Conservation (phyloP, 2,888 invertebrate genomes). For the Monopis laevigella region DNA sequence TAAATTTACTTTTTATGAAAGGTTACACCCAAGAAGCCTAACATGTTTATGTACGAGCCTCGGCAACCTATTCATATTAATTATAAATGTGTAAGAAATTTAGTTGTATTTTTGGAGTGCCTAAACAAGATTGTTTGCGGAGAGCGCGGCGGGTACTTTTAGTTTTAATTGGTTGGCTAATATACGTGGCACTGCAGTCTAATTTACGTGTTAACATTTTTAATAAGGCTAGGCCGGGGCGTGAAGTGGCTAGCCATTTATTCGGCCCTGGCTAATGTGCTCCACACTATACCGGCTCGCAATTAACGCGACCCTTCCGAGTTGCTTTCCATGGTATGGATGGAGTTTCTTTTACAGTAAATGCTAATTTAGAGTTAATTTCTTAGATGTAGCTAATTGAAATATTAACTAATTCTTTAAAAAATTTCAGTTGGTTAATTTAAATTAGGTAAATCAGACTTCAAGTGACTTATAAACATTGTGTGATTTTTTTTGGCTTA, state of each 20-base stretch:
- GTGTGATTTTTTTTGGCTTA: no score
- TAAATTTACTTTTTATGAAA: slow-evolving; percentile 8
- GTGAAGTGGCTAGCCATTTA: slow-evolving; percentile 63
- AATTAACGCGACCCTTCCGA: slow-evolving; percentile 61
- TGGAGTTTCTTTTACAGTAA: slow-evolving; percentile 60
- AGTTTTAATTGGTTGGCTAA: slow-evolving; percentile 64
- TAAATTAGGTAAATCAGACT: no score
- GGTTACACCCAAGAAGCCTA: no score
- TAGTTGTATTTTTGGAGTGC: no score
- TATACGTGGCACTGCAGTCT: slow-evolving; percentile 48
- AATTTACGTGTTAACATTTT: slow-evolving; percentile 66
- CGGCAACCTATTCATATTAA: no score
- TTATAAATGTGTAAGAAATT: no score
- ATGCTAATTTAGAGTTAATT: slow-evolving; percentile 37
- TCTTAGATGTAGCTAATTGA: neutral
- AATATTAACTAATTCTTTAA: no score
- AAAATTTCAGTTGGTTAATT: no score
- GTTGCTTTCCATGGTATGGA: no score
- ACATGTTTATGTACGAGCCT: no score
- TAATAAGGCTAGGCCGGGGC: slow-evolving; percentile 61
- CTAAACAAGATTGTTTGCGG: slow-evolving; percentile 1
- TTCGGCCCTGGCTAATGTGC: slow-evolving; percentile 24
- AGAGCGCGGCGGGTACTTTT: slow-evolving; percentile 31
- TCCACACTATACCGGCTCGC: slow-evolving; percentile 53
- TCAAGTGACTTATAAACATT: no score